Evolutionary conservation across 1,140 invertebrate species (phyloP).

Genomic region (Aphelenchoides avenae): DNA sequence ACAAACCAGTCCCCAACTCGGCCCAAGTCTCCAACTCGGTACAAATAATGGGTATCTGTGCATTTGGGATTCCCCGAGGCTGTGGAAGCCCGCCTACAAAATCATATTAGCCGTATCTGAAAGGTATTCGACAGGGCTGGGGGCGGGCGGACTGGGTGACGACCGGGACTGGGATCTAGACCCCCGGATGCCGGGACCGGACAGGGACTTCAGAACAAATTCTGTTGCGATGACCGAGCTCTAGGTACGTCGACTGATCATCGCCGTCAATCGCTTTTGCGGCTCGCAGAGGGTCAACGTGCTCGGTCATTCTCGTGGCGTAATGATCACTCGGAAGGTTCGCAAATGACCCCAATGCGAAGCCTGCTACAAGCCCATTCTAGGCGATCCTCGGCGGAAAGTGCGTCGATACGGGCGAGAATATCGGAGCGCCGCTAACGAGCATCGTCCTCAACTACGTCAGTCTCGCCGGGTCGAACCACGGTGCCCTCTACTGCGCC

Average conservation of each 20-base stretch:
- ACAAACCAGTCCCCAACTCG: no score
- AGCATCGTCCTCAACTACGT: slow-evolving; percentile 4
- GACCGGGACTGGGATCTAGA: no score
- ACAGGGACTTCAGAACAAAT: no score
- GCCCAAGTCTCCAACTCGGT: no score
- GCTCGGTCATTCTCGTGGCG: slow-evolving; percentile 15
- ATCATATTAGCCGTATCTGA: no score
- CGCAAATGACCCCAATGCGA: background rate
- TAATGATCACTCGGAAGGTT: slow-evolving; percentile 11
- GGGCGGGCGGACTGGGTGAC: no score
- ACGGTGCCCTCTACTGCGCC: slow-evolving; percentile 7
- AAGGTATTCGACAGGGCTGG: no score
- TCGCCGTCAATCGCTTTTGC: slow-evolving; percentile 15
- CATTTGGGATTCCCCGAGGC: no score
- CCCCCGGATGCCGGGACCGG: slow-evolving; percentile 2
- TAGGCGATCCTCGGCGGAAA: slow-evolving; percentile 22
- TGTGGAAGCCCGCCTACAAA: no score
- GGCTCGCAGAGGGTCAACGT: slow-evolving; percentile 19
- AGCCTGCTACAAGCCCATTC: background rate
- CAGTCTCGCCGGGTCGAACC: slow-evolving; percentile 8
- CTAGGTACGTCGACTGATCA: slow-evolving; percentile 5
- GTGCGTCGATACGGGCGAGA: slow-evolving; percentile 17
- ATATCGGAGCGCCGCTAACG: slow-evolving; percentile 16
- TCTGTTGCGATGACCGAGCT: slow-evolving; percentile 9
- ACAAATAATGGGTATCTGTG: no score